A percentile compares a stretch with the other conserved stretches of the same genome.
These are phyloP conservation scores for Trochalopteron elliotii DNA, from an alignment of 2,113 vertebrate genomes.

Conservation along the genomic window DNA sequence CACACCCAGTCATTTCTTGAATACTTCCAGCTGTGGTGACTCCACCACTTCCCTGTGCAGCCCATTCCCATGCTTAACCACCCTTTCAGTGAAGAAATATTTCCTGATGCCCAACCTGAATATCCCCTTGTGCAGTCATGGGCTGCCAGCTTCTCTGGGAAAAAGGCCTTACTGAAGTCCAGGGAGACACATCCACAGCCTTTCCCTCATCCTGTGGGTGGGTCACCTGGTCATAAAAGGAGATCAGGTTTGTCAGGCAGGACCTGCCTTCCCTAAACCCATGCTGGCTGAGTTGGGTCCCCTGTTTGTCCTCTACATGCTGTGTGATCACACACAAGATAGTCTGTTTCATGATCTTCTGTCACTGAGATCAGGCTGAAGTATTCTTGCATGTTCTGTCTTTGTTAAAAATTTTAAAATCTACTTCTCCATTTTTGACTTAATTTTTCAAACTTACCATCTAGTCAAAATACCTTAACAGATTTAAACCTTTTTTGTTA, in stretches of 20 bases:
- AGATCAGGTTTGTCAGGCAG: not conserved
- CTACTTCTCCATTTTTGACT: not conserved
- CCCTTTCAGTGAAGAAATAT: not conserved
- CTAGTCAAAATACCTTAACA: not conserved
- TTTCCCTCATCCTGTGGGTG: not conserved
- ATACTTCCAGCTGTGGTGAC: not conserved
- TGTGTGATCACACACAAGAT: not conserved
- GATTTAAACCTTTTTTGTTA: not conserved
- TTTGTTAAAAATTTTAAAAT: not conserved
- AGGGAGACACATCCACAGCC: not conserved
- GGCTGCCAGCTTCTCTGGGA: not conserved
- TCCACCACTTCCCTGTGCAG: not conserved
- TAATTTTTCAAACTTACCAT: not conserved
- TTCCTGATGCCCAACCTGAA: not conserved
- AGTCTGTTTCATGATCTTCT: not conserved
- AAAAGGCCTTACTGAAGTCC: not conserved
- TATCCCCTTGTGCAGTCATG: not conserved
- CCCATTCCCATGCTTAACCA: not conserved
- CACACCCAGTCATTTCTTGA: not conserved
- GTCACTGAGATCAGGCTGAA: not conserved
- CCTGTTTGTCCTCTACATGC: not conserved
- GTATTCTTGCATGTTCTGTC: not conserved
- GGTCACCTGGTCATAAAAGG: not conserved
- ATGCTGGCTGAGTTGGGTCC: not conserved
- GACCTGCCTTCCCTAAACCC: not conserved